Evolutionary conservation across 2,888 invertebrate genomes (phyloP).

Genomic region (Dorcus hopei): DNA sequence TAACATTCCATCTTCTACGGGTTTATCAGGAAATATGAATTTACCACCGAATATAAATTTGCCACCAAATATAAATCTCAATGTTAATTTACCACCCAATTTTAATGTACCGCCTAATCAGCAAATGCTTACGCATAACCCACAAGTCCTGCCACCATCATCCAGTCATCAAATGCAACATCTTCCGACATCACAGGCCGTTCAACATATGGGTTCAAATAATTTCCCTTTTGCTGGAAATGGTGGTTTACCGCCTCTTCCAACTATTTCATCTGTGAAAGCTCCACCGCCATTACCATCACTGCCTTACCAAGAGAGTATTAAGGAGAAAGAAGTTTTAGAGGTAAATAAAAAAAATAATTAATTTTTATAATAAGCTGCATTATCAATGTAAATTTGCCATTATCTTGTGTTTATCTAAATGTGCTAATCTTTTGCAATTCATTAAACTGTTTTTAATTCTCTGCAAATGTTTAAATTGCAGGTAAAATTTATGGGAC

Average conservation of each 20-base stretch:
- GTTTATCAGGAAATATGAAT: conserved; percentile 10
- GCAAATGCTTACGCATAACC: background rate
- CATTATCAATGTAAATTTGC: background rate
- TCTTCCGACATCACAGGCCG: background rate
- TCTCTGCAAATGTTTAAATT: conserved; percentile 11
- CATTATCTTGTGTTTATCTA: background rate
- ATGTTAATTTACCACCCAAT: conserved; percentile 17
- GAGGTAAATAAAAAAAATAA: conserved; percentile 3
- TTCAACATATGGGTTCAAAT: background rate
- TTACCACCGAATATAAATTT: conserved; percentile 9
- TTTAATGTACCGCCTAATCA: conserved; percentile 20
- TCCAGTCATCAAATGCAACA: conserved; percentile 1
- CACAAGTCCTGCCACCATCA: too few species aligned
- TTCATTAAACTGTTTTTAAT: background rate
- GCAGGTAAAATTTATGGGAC: conserved; percentile 46
- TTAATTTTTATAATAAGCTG: background rate
- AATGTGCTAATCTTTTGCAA: background rate
- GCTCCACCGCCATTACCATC: conserved; percentile 29
- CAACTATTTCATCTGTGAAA: conserved; percentile 1
- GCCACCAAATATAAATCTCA: conserved; percentile 6
- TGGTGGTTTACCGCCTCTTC: background rate
- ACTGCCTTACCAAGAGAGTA: conserved; percentile 33
- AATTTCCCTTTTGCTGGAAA: background rate
- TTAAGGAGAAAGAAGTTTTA: conserved; percentile 10
- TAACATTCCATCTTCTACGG: conserved; percentile 19